Base-by-base conservation (phyloP, 2,888 invertebrate genomes). In the Spialia ferax region DNA sequence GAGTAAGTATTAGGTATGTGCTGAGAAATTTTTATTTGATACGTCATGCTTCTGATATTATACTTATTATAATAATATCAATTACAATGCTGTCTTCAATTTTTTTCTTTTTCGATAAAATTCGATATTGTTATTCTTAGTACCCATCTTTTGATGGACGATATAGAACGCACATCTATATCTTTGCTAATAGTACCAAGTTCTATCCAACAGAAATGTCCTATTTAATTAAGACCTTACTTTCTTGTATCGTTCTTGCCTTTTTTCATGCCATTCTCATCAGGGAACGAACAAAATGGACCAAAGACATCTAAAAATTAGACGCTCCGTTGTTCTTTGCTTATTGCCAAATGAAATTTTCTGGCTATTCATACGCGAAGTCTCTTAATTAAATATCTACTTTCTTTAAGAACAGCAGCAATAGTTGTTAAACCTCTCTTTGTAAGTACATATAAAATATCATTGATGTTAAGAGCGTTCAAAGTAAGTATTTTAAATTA, bases 211-310 rank as follows among this genome's bases (percentile, higher is more conserved):
- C 64, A 20, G 35, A 64, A 55, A 64, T 57, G 64, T 64, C 50
- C 64, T 64, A 57, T 64, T 64, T 64, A 64, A 64, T 64, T 64
- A 64, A 64, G 64, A 42, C 35, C 63, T 63, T 63, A 56, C 64
- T 64, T 57, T 57, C 50, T n/a, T 50, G 45, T 35, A 57, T 35
- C 56, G 18, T 64, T 64, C 57, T 64, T 64, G 64, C 64, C 64
- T 23, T 64, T 64, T 64, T 64, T 64, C 57, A 35, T 48, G 50
- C 48, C 48, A 32, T 35, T 23, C 57, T 56, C 57, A 64, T 64
- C 56, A 64, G 35, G 64, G 23, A 23, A 23, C 57, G 64, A 42
- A 57, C 64, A 26, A 64, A 64, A 64, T 42, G 57, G 64, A 50
- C 63, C 45, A 48, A 45, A 63, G 48, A 57, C 64, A 32, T 56